phyloP scores from a whole-genome alignment of 2,797 vertebrate species.

The Phylloscopus collybita region DNA sequence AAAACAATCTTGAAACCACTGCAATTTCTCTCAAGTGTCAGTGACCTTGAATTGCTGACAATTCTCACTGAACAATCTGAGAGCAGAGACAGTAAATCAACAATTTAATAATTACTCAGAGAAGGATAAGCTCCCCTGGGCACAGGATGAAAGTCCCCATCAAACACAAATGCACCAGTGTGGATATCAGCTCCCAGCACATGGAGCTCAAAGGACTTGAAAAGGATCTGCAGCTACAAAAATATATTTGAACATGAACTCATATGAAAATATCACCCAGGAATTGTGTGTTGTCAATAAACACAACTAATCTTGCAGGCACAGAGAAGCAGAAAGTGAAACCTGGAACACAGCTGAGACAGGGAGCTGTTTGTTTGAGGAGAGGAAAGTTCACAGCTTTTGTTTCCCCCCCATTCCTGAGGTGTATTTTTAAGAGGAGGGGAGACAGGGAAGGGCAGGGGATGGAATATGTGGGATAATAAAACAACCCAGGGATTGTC shows the following conservation, averaged over 20 bases:
- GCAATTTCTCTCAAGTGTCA: background rate
- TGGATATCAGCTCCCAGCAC: background rate
- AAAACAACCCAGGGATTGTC: background rate
- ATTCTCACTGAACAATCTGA: background rate
- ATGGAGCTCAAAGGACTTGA: background rate
- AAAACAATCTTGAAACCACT: background rate
- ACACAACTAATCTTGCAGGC: background rate
- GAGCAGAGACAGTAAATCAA: conserved; percentile 8
- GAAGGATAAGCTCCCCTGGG: background rate
- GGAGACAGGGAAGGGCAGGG: background rate
- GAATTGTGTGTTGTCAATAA: background rate
- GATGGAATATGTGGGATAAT: background rate
- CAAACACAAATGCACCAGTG: background rate
- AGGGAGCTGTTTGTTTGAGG: background rate
- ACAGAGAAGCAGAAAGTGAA: background rate
- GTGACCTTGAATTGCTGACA: background rate
- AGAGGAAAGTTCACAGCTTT: background rate
- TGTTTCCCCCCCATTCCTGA: background rate
- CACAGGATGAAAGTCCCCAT: background rate
- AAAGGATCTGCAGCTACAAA: background rate
- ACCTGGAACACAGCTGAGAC: background rate
- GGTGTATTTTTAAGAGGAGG: background rate
- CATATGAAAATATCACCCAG: background rate
- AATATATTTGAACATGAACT: background rate
- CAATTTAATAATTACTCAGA: conserved; percentile 22